Evolutionary conservation across 2,888 invertebrate genomes (phyloP).

Genomic region (Acheta domesticus): DNA sequence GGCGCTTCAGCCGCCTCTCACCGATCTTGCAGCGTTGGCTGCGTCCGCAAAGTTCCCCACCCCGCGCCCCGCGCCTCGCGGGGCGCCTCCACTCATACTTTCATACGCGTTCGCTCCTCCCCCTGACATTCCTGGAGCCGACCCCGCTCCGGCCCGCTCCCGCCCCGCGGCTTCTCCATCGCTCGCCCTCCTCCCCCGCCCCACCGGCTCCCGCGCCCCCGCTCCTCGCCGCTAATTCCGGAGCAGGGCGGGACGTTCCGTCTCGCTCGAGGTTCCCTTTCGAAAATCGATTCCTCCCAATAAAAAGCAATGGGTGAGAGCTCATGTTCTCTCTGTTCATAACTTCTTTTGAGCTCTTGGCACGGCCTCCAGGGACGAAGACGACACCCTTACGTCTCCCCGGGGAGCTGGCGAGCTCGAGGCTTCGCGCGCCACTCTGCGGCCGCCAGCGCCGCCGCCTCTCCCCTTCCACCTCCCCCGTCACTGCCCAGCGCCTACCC

Average conservation of each 20-base stretch:
- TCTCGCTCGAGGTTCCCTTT: background rate
- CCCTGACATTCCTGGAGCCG: background rate
- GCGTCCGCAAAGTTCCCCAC: background rate
- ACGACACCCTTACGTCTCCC: background rate
- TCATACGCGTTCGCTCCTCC: background rate
- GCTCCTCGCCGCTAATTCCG: background rate
- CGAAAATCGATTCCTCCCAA: slow-evolving; percentile 10
- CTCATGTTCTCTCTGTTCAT: slow-evolving; percentile 18
- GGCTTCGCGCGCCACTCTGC: no score
- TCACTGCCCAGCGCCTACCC: background rate
- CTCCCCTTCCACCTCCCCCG: background rate
- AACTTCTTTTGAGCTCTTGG: slow-evolving; percentile 9
- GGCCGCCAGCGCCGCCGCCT: background rate
- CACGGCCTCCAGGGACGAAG: background rate
- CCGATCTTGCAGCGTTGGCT: background rate
- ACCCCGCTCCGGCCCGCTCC: background rate
- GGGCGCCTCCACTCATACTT: background rate
- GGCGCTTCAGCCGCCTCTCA: background rate
- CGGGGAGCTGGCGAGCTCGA: background rate
- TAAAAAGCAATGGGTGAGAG: background rate
- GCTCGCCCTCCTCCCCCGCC: background rate
- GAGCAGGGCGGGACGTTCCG: background rate
- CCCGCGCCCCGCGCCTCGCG: background rate
- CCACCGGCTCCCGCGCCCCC: background rate
- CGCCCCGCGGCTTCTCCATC: background rate